Conservation (phyloP, 2,888 invertebrate genomes). For the Xestia sexstrigata region DNA sequence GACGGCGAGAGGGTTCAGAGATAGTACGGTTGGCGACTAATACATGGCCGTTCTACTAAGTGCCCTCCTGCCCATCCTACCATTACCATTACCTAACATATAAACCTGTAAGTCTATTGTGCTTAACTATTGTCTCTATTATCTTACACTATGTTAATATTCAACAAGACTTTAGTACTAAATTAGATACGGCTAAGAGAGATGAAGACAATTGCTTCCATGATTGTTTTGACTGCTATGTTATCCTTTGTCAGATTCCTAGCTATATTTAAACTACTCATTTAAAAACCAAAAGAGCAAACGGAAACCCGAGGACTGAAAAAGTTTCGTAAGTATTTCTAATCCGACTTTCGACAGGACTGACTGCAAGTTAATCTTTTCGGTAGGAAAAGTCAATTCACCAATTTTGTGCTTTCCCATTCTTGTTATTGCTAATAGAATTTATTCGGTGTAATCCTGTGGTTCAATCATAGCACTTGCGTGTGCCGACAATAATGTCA, state of each 20-base stretch:
- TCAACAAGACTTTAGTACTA: background rate
- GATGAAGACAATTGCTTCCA: background rate
- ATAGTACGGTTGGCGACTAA: constrained; percentile 18
- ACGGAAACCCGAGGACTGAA: background rate
- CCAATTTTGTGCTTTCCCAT: background rate
- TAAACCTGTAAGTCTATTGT: background rate
- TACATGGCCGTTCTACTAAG: background rate
- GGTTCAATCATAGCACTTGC: background rate
- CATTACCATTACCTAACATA: constrained; percentile 4
- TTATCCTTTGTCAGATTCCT: background rate
- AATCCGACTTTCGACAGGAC: background rate
- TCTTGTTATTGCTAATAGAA: background rate
- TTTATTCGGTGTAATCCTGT: background rate
- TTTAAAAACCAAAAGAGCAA: background rate
- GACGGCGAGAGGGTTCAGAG: background rate
- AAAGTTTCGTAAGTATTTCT: background rate
- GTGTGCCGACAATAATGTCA: background rate
- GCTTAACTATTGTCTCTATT: constrained; percentile 1
- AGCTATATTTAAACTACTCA: background rate
- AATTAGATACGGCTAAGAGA: background rate
- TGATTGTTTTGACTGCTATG: background rate
- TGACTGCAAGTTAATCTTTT: background rate
- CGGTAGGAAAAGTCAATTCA: background rate
- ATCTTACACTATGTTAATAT: constrained; percentile 1
- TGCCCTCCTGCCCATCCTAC: background rate